Evolutionary conservation across 2,888 invertebrate species (phyloP).

Genomic region (Bembecia ichneumoniformis): DNA sequence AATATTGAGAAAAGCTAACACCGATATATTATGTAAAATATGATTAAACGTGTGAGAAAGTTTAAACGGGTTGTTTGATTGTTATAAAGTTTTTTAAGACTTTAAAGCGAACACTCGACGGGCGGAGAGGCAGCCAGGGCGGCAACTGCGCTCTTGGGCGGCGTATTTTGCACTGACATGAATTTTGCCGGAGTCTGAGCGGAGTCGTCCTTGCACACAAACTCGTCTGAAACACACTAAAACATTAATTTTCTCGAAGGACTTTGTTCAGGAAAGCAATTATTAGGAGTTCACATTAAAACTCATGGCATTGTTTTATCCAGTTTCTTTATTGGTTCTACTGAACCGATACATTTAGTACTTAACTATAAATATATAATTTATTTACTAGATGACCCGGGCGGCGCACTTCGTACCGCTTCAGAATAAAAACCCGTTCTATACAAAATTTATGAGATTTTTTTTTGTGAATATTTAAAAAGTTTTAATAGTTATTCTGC

Average conservation of each 20-base stretch:
- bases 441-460: too few species aligned
- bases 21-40: neutral
- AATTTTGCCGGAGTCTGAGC: slow-evolving; percentile 3
- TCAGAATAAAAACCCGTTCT: too few species aligned
- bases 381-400: too few species aligned
- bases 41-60: neutral
- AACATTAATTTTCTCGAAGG: neutral
- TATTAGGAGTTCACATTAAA: slow-evolving; percentile 1
- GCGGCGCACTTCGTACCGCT: too few species aligned
- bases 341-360: too few species aligned
- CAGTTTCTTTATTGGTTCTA: too few species aligned
- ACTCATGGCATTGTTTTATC: too few species aligned
- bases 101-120: slow-evolving; percentile 4
- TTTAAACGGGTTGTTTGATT: neutral
- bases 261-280: neutral
- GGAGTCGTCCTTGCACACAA: slow-evolving; percentile 5
- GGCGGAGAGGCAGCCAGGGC: slow-evolving; percentile 12
- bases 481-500: too few species aligned
- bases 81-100: neutral
- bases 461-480: too few species aligned
- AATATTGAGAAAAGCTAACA: too few species aligned
- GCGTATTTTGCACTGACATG: slow-evolving; percentile 20
- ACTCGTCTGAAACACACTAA: neutral
- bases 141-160: slow-evolving; percentile 22
- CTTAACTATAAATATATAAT: too few species aligned